Percentiles rank a stretch among this genome's conserved stretches.
Conservation (phyloP, 2,888 invertebrate species). For the Trissolcus japonicus region DNA sequence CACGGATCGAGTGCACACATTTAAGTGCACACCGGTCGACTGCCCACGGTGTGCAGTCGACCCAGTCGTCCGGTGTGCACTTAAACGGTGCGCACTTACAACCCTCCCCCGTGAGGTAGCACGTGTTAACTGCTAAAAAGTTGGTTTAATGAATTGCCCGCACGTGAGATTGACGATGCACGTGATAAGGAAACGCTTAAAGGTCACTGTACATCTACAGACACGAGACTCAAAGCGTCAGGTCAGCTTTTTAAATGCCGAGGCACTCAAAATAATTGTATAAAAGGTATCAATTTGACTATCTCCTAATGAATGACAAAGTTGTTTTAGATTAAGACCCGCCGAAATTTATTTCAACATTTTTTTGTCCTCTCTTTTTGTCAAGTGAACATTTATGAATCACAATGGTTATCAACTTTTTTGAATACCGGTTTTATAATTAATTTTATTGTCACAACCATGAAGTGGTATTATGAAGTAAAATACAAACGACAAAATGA, state of each 20-base stretch:
- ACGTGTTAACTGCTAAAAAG: background rate
- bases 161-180: conserved; percentile 60
- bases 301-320: conserved; percentile 31
- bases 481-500: background rate
- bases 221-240: conserved; percentile 44
- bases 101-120: too few relatives aligned
- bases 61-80: too few relatives aligned
- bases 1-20: too few relatives aligned
- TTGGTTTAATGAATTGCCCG: conserved; percentile 57
- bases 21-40: too few relatives aligned
- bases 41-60: too few relatives aligned
- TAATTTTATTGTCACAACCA: too few relatives aligned
- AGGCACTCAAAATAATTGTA: conserved; percentile 47
- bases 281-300: conserved; percentile 38
- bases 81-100: too few relatives aligned
- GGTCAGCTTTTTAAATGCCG: conserved; percentile 56
- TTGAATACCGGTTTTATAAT: background rate
- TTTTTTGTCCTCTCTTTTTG: background rate
- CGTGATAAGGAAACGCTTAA: conserved; percentile 59
- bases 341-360: conserved; percentile 1
- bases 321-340: conserved; percentile 12
- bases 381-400: background rate
- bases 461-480: too few relatives aligned
- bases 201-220: conserved; percentile 55
- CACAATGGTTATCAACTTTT: background rate